Conservation (phyloP, 2,888 invertebrate genomes). For the Beris morrisii region DNA sequence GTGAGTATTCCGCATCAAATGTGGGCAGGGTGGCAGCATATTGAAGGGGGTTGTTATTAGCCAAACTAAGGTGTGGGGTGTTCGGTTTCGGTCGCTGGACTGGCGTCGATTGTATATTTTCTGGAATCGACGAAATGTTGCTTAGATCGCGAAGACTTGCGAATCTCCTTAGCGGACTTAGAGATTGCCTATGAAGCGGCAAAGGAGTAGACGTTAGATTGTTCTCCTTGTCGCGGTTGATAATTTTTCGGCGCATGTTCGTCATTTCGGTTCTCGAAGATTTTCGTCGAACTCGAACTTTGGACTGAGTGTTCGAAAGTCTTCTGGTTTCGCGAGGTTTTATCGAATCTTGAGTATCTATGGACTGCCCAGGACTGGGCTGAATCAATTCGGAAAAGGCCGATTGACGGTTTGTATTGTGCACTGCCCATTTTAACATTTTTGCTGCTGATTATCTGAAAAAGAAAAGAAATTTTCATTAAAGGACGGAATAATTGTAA, state of each 20-base stretch:
- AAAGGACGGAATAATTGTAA: not conserved
- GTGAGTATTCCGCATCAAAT: slow-evolving; percentile 54
- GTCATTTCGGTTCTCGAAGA: slow-evolving; percentile 41
- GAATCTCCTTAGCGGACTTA: slow-evolving; percentile 40
- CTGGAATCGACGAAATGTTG: slow-evolving; percentile 45
- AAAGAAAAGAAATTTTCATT: slow-evolving; percentile 8
- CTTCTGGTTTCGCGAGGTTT: slow-evolving; percentile 32
- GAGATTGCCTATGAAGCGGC: slow-evolving; percentile 29
- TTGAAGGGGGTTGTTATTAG: slow-evolving; percentile 33
- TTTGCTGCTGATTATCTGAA: slow-evolving; percentile 25
- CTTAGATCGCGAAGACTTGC: slow-evolving; percentile 48
- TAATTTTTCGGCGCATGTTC: slow-evolving; percentile 29
- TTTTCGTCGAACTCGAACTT: slow-evolving; percentile 42
- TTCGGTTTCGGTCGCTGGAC: slow-evolving; percentile 25
- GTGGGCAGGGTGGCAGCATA: slow-evolving; percentile 42
- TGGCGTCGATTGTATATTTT: slow-evolving; percentile 37
- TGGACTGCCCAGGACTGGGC: not conserved
- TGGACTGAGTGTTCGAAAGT: slow-evolving; percentile 29
- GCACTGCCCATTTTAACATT: slow-evolving; percentile 55
- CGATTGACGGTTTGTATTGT: slow-evolving; percentile 46
- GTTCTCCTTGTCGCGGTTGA: slow-evolving; percentile 48
- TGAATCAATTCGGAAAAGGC: not conserved
- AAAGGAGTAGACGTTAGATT: slow-evolving; percentile 47
- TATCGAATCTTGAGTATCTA: not conserved
- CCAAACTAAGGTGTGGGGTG: slow-evolving; percentile 37